Percentiles rank a stretch among this genome's conserved stretches.
Conservation (phyloP, 2,888 invertebrate species). For the Tachina grossa region DNA sequence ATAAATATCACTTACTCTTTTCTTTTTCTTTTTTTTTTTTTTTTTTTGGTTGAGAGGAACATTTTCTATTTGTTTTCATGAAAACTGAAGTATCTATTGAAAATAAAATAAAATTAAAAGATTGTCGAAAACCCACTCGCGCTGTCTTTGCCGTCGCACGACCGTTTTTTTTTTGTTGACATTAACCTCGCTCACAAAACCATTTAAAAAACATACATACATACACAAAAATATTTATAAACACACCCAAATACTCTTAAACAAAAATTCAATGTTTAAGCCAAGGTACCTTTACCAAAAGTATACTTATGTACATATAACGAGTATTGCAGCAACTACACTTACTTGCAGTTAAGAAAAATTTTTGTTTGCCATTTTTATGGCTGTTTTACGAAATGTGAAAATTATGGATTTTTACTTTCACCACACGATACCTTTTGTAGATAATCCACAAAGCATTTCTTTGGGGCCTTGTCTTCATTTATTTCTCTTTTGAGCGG, state of each 20-base stretch:
- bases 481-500: conserved; percentile 26
- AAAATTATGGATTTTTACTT: conserved; percentile 80
- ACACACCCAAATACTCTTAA: conserved; percentile 39
- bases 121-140: conserved; percentile 59
- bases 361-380: conserved; percentile 62
- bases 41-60: conserved; percentile 28
- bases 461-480: conserved; percentile 35
- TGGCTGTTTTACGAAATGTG: conserved; percentile 72
- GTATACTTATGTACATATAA: neutral
- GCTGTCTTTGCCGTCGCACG: conserved; percentile 58
- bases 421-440: conserved; percentile 78
- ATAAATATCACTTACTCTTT: conserved; percentile 12
- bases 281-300: conserved; percentile 42
- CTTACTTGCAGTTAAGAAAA: conserved; percentile 20
- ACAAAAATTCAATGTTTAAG: conserved; percentile 60
- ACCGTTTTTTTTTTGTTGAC: conserved; percentile 69
- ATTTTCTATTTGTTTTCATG: conserved; percentile 57
- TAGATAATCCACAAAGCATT: conserved; percentile 21
- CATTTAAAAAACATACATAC: conserved; percentile 3
- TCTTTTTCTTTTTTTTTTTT: conserved; percentile 1
- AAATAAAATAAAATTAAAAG: conserved; percentile 2
- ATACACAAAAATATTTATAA: neutral
- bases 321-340: conserved; percentile 35
- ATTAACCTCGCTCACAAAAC: conserved; percentile 70
- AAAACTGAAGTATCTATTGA: conserved; percentile 17